Percentiles rank a stretch among this genome's conserved stretches.
Evolutionary conservation across 2,797 vertebrate genomes (phyloP).

Genomic region (Aythya fuligula): DNA sequence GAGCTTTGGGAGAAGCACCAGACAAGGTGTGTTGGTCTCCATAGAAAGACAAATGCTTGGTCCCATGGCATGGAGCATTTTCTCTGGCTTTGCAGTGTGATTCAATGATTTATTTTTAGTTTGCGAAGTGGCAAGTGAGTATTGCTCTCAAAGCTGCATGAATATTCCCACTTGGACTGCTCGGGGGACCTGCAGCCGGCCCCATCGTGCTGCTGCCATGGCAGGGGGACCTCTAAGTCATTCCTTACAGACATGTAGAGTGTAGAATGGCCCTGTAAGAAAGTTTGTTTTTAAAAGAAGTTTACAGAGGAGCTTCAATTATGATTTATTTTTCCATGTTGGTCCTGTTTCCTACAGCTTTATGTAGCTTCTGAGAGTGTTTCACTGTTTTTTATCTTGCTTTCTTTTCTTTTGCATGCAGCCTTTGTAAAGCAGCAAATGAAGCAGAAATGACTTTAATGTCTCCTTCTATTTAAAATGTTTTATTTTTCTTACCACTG

Average conservation of each 20-base stretch:
- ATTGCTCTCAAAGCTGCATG: accelerated
- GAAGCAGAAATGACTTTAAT: not conserved
- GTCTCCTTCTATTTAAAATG: not conserved
- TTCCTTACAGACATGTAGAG: not conserved
- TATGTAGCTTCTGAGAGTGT: not conserved
- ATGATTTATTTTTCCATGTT: not conserved
- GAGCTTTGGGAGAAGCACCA: accelerated
- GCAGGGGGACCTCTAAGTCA: accelerated
- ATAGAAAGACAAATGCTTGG: not conserved
- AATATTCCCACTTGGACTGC: accelerated
- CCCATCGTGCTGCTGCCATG: accelerated
- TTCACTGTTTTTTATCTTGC: not conserved
- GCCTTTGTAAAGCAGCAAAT: not conserved
- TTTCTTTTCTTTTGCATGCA: not conserved
- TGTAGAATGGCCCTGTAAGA: not conserved
- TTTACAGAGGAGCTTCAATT: not conserved
- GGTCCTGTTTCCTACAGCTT: not conserved
- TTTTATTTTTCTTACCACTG: not conserved
- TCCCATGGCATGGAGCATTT: accelerated
- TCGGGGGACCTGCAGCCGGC: too few species aligned
- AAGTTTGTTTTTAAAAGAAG: not conserved
- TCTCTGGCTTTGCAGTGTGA: not conserved
- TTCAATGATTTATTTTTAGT: not conserved
- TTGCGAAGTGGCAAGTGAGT: not conserved
- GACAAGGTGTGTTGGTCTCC: not conserved